phyloP scores from a whole-genome alignment of 2,797 vertebrate genomes.

The Coranthus polyacanthus region DNA sequence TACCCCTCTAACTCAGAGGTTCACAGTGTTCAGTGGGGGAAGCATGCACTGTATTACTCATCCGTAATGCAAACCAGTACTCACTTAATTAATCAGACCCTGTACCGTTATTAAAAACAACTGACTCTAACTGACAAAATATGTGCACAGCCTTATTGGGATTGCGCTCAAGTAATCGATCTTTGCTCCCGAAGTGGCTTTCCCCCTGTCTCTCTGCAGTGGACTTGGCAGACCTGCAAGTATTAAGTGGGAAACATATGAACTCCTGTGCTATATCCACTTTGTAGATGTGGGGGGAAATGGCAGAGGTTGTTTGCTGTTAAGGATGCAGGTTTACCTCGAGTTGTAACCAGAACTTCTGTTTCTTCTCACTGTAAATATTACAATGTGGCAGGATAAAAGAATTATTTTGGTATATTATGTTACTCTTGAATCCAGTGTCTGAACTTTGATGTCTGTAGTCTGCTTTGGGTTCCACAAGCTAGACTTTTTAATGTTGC shows the following conservation, averaged over 20 bases:
- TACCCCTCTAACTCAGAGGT: conserved; percentile 35
- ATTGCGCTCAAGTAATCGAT: conserved; percentile 44
- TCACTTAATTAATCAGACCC: conserved; percentile 66
- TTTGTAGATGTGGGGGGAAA: conserved; percentile 32
- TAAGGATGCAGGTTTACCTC: conserved; percentile 49
- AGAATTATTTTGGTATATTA: conserved; percentile 36
- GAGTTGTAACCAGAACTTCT: conserved; percentile 30
- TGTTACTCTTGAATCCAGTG: conserved; percentile 36
- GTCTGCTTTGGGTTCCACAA: conserved; percentile 27
- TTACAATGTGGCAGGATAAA: conserved; percentile 23
- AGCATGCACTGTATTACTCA: conserved; percentile 64
- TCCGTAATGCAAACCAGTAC: conserved; percentile 64
- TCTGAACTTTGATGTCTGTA: conserved; percentile 50
- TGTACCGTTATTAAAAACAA: conserved; percentile 65
- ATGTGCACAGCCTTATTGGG: conserved; percentile 44
- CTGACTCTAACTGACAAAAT: conserved; percentile 62
- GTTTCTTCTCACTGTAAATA: conserved; percentile 27
- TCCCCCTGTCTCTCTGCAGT: conserved; percentile 43
- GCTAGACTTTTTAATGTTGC: conserved; percentile 30
- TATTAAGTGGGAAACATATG: conserved; percentile 44
- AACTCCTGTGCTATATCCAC: conserved; percentile 36
- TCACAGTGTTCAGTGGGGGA: conserved; percentile 38
- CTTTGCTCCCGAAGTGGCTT: conserved; percentile 19
- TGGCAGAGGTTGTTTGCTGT: conserved; percentile 22
- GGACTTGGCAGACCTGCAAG: conserved; percentile 54